phyloP scores from a whole-genome alignment of 1,140 invertebrate genomes.

The Drosophila albomicans region DNA sequence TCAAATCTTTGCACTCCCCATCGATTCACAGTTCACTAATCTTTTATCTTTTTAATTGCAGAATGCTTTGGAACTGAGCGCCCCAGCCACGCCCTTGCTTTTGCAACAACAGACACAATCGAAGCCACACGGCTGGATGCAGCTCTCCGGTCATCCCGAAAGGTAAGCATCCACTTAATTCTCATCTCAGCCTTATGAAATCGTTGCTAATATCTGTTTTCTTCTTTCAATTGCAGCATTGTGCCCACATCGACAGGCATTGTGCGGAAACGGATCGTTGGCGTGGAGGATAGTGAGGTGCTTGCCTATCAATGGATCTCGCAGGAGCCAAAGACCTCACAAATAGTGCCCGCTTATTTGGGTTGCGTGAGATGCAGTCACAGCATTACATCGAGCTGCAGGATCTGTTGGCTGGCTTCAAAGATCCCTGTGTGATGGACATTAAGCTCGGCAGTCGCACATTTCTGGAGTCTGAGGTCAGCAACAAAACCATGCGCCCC shows the following conservation, averaged over 20 bases:
- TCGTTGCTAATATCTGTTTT: constrained; percentile 6
- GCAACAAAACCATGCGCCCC: constrained; percentile 90
- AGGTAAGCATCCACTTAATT: constrained; percentile 57
- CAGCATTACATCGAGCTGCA: constrained; percentile 96
- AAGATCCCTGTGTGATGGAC: constrained; percentile 95
- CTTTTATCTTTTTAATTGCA: constrained; percentile 86
- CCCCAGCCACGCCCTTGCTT: constrained; percentile 94
- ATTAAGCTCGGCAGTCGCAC: constrained; percentile 97
- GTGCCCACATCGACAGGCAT: constrained; percentile 97
- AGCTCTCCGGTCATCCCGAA: constrained; percentile 96
- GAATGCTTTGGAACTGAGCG: constrained; percentile 96
- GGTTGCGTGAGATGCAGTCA: constrained; percentile 93
- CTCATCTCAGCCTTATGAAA: background rate
- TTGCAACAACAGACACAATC: constrained; percentile 86
- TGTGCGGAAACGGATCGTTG: constrained; percentile 94
- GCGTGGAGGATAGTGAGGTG: constrained; percentile 91
- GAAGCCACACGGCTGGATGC: constrained; percentile 93
- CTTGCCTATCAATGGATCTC: constrained; percentile 93
- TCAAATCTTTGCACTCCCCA: background rate
- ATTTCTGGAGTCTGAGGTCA: constrained; percentile 97
- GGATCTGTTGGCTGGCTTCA: constrained; percentile 93
- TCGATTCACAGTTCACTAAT: constrained; percentile 1
- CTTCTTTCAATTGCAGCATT: constrained; percentile 87
- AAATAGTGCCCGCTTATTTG: constrained; percentile 95
- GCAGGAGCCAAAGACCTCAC: constrained; percentile 90